Evolutionary conservation across 2,888 invertebrate species (phyloP), one percentile per base, ranked within the genome.

Genomic region (Xanthorhoe designata): DNA sequence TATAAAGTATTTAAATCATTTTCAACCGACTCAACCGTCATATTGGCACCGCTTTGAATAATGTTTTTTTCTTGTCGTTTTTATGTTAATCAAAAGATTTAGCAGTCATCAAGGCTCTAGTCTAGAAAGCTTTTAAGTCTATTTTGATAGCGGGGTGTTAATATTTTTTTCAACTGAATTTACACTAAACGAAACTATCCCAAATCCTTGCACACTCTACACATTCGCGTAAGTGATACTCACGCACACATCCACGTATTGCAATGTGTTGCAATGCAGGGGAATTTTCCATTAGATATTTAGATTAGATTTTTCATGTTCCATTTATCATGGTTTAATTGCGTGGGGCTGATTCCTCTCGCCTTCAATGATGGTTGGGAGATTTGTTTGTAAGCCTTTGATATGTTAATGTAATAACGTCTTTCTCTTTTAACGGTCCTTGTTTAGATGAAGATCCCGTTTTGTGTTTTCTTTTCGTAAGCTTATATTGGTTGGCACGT

Each of bases 261-360:
- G 81, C 82, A 84, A 67, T 76, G 75, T 74, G 70, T 77, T 77
- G 75, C 76, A 77, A 77, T 87, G 85, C 86, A 78, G 91, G 92
- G 92, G 91, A 90, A 87, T 88, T 89, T 91, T 86, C 90, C 87
- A 93, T 93, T 92, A 93, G 92, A 92, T 89, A 93, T 93, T 92
- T 90, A 91, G 92, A 93, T 93, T 92, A 90, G 91, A 91, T 91
- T 92, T 92, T 91, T 90, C 90, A 85, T 85, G 88, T 88, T 81
- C 91, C 92, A 93, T 93, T 91, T 90, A 93, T 93, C 92, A 92
- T 84, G 84, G 84, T 88, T 87, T 92, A 92, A 92, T 91, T 92
- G 88, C 89, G 79, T 83, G 84, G 86, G 91, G 90, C 88, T 80
- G 84, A 80, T 63, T 63, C 56, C 45, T 58, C 61, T 66, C 80